Evolutionary conservation across 2,797 vertebrate genomes (phyloP).

Genomic region (Dallia pectoralis): DNA sequence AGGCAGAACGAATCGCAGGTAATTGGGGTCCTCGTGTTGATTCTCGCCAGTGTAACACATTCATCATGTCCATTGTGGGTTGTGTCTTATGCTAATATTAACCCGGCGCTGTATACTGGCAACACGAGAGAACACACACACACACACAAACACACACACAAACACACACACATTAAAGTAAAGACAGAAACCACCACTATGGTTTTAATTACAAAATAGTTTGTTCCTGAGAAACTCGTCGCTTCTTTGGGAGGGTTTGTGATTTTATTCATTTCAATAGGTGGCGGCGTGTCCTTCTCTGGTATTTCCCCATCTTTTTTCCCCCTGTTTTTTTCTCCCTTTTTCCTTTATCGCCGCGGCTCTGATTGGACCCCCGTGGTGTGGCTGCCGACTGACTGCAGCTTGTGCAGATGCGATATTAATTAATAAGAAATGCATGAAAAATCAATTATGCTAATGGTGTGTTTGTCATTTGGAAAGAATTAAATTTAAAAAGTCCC

Average conservation of each 20-base stretch:
- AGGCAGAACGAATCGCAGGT: slow-evolving; percentile 52
- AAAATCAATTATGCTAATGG: slow-evolving; percentile 50
- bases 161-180: neutral
- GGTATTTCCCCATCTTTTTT: neutral
- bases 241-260: neutral
- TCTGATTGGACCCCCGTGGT: slow-evolving; percentile 49
- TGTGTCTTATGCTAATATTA: slow-evolving; percentile 54
- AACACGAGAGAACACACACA: slow-evolving; percentile 5
- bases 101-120: slow-evolving; percentile 36
- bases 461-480: slow-evolving; percentile 24
- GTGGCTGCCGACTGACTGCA: slow-evolving; percentile 31
- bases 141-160: neutral
- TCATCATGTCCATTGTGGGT: slow-evolving; percentile 43
- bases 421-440: slow-evolving; percentile 50
- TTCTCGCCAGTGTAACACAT: slow-evolving; percentile 25
- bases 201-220: slow-evolving; percentile 7
- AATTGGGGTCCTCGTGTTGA: slow-evolving; percentile 38
- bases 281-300: too few species aligned
- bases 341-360: slow-evolving; percentile 29
- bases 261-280: slow-evolving; percentile 20
- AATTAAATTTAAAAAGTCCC: neutral
- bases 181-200: neutral
- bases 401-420: slow-evolving; percentile 52
- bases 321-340: neutral
- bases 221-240: neutral